Evolutionary conservation across 23 tunicate species (phyloP), one percentile per base, ranked within the genome.

Genomic region (Ciona savignyi): DNA sequence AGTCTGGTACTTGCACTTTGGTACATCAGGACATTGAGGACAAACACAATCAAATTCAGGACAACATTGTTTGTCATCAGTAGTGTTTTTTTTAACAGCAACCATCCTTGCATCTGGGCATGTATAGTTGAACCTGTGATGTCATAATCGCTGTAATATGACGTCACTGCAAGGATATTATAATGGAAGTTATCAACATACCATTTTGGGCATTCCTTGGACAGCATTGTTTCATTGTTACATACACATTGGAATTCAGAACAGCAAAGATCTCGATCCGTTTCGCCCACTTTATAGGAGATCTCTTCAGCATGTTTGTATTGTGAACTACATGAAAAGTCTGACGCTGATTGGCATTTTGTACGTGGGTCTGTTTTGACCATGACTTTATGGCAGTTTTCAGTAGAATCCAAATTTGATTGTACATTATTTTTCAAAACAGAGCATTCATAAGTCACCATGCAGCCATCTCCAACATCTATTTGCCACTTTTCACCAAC

Each of bases 31-130:
- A 63, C 67, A 63, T n/a, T 23, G 28, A 9, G 67, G 26, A 63
- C 67, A 63, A n/a, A 23, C 28, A 63, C 67, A 63, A 9, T 63
- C 24, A 63, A 63, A 63, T 22, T 63, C 67, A 63, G 67, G 67
- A 63, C 67, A 63, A 22, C 67, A 63, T 63, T 23, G 28, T n/a
- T 63, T 63, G 67, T n/a, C 28, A 63, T 23, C 26, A 63, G 6
- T 63, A 25, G 67, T n/a, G 28, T 23, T n/a, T 63, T 11, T 63
- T 63, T 63, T 4, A 9, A 9, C 6, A 4, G 67, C 67, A n/a
- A n/a, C 22, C 67, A 63, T 63, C 22, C 28, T 23, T 22, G 67
- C 24, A 25, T 63, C 28, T 22, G 26, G 28, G 22, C 67, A 63
- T 9, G 26, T 25, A 22, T n/a, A 63, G 22, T 63, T 25, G 26